Evolutionary conservation across 2,113 vertebrate genomes (phyloP), one percentile per base, ranked within the genome.

Genomic region (Ammodytes dubius): DNA sequence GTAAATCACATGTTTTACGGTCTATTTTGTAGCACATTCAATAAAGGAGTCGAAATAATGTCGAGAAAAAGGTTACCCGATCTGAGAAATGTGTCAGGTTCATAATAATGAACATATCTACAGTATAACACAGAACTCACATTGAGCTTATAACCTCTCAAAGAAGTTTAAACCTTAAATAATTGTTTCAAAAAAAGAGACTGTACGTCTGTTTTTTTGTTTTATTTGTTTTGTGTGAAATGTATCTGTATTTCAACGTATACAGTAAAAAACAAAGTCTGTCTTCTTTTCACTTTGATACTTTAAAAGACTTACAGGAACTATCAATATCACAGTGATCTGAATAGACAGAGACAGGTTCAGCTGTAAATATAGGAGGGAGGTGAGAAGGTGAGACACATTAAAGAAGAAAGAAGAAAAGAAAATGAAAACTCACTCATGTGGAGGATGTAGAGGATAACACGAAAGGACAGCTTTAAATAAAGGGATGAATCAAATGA

Each of bases 1-100:
- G 13, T 42, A 50, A 68, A 77, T 88, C 69, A 63, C 37, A 72
- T 67, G 27, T 27, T 65, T 81, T 43, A 74, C 15, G 5, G 19
- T 39, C n/a, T 17, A 45, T 59, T 13, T 17, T 2, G 43, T 15
- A 60, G 43, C 1, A 5, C 39, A 35, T 49, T 39, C 8, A 14
- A 43, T 27, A 60, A 19, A 19, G 5, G 65, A 67, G 9, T n/a
- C 3, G 8, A 63, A 68, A 45, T 4, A 27, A 53, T 0, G 13
- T 4, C 0, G 6, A 35, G 0, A 50, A 39, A 71, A 40, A 3
- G 13, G 17, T 3, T 27, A 27, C 27, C 27, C 27, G 27, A 60
- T 46, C 17, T 19, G 7, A 27, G 11, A 49, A 47, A 43, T 12
- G 0, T 61, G 5, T 27, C 19, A 50, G 56, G 12, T 60, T 49